A percentile compares a stretch with the other conserved stretches of the same genome.
Evolutionary conservation across 2,113 vertebrate species (phyloP).

Genomic region (Porphyrio hochstetteri): DNA sequence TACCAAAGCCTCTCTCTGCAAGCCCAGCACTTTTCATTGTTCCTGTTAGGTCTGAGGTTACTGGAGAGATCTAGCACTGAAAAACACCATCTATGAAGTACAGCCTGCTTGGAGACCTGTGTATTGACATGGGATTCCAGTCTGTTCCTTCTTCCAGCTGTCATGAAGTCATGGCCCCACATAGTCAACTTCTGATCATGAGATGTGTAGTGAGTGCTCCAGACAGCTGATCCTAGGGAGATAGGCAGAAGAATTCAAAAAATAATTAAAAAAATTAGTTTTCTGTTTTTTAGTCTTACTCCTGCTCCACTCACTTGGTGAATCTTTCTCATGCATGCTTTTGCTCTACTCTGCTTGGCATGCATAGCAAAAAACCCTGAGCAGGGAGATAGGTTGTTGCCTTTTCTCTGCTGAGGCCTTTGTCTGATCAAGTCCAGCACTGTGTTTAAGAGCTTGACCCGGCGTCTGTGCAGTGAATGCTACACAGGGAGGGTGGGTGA

Average conservation of each 20-base stretch:
- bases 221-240: too few species aligned
- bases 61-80: background rate
- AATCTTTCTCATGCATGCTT: background rate
- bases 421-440: background rate
- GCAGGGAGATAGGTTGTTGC: background rate
- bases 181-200: background rate
- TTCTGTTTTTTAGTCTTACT: background rate
- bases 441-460: background rate
- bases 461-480: background rate
- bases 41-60: background rate
- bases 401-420: background rate
- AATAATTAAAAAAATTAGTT: too few species aligned
- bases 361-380: background rate
- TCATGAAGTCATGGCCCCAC: too few species aligned
- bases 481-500: fast-evolving
- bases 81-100: background rate
- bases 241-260: background rate
- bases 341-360: background rate
- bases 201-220: background rate
- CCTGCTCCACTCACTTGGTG: fast-evolving
- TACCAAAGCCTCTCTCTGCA: background rate
- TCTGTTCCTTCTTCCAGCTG: background rate
- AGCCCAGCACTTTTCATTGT: background rate
- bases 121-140: background rate
- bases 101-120: background rate